These are phyloP conservation scores for Micromussa lordhowensis DNA, from an alignment of 92 coral and sea anemone species.

Conservation along the genomic window DNA sequence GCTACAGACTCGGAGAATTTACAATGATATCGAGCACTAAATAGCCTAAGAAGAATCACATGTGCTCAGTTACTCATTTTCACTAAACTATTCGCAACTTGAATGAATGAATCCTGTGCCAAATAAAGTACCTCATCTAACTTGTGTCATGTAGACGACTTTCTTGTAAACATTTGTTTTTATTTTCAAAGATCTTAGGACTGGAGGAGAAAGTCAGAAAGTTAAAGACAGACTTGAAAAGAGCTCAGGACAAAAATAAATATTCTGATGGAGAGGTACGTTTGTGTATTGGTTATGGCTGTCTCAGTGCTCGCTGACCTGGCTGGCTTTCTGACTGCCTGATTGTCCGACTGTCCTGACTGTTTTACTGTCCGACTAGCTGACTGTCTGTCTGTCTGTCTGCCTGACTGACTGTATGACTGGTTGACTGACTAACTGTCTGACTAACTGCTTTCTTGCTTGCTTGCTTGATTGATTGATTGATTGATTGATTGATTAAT, in stretches of 20 bases:
- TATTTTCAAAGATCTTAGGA: conserved; percentile 55
- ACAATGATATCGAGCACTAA: not conserved
- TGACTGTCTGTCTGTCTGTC: not conserved
- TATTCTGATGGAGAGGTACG: conserved; percentile 89
- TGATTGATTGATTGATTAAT: not conserved
- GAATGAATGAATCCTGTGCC: no score
- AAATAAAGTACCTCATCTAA: no score
- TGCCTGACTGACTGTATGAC: no score
- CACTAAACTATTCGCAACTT: not conserved
- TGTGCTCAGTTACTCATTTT: not conserved
- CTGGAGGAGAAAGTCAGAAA: conserved; percentile 86
- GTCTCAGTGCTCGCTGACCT: no score
- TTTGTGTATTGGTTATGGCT: not conserved
- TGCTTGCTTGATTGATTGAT: not conserved
- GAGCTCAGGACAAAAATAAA: conserved; percentile 86
- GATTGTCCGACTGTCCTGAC: no score
- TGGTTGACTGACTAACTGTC: not conserved
- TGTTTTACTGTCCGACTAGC: not conserved
- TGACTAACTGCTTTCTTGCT: not conserved
- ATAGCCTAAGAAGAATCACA: no score
- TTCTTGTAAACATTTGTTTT: not conserved
- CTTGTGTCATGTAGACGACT: no score
- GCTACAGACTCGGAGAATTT: not conserved
- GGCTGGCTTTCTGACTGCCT: no score
- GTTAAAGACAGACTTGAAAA: conserved; percentile 81